Evolutionary conservation across 2,888 invertebrate genomes (phyloP).

Genomic region (Escarpia spicata): DNA sequence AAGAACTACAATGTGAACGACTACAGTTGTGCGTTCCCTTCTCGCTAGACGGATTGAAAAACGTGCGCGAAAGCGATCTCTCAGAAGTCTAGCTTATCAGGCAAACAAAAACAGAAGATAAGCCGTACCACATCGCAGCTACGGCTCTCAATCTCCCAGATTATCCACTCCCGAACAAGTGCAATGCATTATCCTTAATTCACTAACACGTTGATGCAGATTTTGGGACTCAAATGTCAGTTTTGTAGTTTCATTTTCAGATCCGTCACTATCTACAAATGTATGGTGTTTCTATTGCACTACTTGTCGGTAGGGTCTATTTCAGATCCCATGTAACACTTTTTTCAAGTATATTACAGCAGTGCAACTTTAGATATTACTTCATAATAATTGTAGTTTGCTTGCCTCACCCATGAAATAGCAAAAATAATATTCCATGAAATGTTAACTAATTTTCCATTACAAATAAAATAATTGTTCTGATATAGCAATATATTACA

Average conservation of each 20-base stretch:
- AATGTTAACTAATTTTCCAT: background rate
- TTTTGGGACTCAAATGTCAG: background rate
- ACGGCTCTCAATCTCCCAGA: background rate
- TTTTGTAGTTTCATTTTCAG: background rate
- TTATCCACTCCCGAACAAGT: background rate
- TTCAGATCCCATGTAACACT: background rate
- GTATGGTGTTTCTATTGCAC: background rate
- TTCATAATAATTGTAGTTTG: background rate
- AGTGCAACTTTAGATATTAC: background rate
- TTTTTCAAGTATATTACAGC: too few species aligned
- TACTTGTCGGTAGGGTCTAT: background rate
- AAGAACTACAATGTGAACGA: background rate
- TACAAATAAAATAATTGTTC: background rate
- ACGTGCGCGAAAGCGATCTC: background rate
- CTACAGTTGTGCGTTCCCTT: background rate
- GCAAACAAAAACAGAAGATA: background rate
- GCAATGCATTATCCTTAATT: slow-evolving; percentile 12
- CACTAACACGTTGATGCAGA: background rate
- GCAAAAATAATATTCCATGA: background rate
- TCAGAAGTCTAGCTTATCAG: background rate
- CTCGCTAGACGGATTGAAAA: background rate
- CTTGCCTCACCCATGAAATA: background rate
- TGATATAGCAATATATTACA: background rate
- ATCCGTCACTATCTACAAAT: background rate
- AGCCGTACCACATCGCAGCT: background rate